These are phyloP conservation scores for Cryptus armator DNA, from an alignment of 2,888 invertebrate species.

Conservation along the genomic window DNA sequence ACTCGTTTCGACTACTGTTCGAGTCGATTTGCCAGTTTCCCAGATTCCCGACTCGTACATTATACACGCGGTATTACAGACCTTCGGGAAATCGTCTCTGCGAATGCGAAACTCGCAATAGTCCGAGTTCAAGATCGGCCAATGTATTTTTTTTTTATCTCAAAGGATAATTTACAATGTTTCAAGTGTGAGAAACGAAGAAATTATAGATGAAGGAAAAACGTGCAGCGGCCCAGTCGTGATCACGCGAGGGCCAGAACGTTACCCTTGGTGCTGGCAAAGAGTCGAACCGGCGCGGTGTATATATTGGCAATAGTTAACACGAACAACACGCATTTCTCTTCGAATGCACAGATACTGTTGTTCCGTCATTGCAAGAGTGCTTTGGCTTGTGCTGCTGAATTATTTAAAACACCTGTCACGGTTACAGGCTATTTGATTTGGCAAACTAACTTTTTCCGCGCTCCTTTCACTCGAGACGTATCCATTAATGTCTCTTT, in stretches of 20 bases:
- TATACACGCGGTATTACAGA: too few relatives aligned
- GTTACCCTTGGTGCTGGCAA: constrained; percentile 47
- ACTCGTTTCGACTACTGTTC: not conserved
- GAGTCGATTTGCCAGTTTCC: constrained; percentile 1
- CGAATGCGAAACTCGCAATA: not conserved
- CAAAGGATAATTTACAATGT: constrained; percentile 25
- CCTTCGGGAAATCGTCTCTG: not conserved
- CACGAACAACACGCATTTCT: constrained; percentile 20
- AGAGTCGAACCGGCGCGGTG: constrained; percentile 6
- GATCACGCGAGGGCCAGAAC: constrained; percentile 39
- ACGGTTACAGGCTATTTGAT: constrained; percentile 15
- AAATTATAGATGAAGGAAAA: constrained; percentile 26
- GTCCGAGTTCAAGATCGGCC: constrained; percentile 32
- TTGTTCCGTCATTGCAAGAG: not conserved
- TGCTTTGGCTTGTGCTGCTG: constrained; percentile 7
- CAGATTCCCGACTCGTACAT: not conserved
- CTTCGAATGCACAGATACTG: not conserved
- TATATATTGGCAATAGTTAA: not conserved
- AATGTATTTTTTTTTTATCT: not conserved
- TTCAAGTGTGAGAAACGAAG: not conserved
- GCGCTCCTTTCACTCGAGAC: constrained; percentile 23
- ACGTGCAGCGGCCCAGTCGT: not conserved
- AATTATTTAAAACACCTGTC: constrained; percentile 42
- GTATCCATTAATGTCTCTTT: not conserved
- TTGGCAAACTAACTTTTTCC: constrained; percentile 38